Conservation (phyloP, 2,888 invertebrate species). For the Chalcosyrphus nemorum region DNA sequence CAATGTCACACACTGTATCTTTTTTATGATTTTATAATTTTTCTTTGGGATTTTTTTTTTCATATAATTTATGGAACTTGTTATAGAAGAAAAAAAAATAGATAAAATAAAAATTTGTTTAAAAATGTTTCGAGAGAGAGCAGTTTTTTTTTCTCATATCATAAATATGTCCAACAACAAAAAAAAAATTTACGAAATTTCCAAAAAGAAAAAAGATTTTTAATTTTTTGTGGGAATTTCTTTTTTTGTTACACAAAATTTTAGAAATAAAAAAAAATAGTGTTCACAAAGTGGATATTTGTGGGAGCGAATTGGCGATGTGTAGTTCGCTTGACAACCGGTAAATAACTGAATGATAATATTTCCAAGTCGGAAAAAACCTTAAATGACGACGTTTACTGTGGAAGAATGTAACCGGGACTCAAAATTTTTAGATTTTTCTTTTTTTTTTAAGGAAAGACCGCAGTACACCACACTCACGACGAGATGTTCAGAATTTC, state of each 20-base stretch:
- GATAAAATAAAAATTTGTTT: conserved; percentile 18
- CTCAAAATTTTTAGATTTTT: conserved; percentile 27
- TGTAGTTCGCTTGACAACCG: conserved; percentile 64
- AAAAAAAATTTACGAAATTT: conserved; percentile 21
- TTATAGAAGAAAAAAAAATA: conserved; percentile 17
- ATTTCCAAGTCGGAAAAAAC: conserved; percentile 57
- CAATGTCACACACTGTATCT: conserved; percentile 36
- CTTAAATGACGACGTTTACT: conserved; percentile 24
- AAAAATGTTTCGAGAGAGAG: conserved; percentile 31
- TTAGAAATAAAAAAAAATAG: not conserved
- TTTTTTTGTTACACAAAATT: conserved; percentile 38
- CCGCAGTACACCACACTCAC: conserved; percentile 39
- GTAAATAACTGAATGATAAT: conserved; percentile 68
- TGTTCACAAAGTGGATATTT: not conserved
- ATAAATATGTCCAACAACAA: conserved; percentile 56
- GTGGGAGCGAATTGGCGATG: conserved; percentile 18
- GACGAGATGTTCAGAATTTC: conserved; percentile 22
- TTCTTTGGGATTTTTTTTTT: conserved; percentile 8
- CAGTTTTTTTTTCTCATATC: conserved; percentile 25
- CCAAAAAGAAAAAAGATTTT: not conserved
- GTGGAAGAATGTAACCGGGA: conserved; percentile 26
- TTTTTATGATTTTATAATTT: conserved; percentile 18
- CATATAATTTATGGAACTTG: conserved; percentile 54
- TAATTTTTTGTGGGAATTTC: not conserved
- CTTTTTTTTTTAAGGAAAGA: conserved; percentile 15